Base-by-base conservation (phyloP, 2,888 invertebrate species). In the Andrena bucephala region DNA sequence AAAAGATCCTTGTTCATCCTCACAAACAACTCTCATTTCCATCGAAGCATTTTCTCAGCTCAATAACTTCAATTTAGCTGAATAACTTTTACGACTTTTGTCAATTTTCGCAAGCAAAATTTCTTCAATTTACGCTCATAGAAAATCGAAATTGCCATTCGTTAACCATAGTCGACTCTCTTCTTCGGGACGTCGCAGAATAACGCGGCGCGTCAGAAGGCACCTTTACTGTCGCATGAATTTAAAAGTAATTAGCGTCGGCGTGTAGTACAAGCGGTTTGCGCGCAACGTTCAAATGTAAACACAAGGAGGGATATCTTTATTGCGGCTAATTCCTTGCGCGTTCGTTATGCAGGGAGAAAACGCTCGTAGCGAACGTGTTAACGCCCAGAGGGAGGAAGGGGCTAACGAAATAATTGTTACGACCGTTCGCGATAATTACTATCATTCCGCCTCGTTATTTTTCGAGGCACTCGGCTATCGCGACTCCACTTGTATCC, bases 241-340 rank as follows among this genome's bases (percentile, higher is more conserved):
- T 81, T 72, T 57, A 42, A 79, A 79, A 60, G 63, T 69, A 79
- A 79, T 79, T 69, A 76, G 50, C 50, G 48, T 36, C 8, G 48
- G 0, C 50, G 63, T 69, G 75, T 68, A 63, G 48, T 74, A 65
- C 79, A 70, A 67, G 72, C 24, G 36, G 36, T 79, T 70, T 33
- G 68, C 76, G 68, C 66, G 66, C 54, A 57, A 57, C 57, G 57
- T 69, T 79, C 66, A 10, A 69, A 33, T 63, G 63, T 69, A 69
- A 80, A 70, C 52, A 33, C 52, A 60, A 71, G 50, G 31, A 62
- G 59, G 66, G 54, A 65, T 78, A 72, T 72, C 54, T 81, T 72
- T 78, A 73, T 68, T 68, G 10, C 78, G 67, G 63, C 59, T 72
- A 81, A 78, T 72, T 81, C 33, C 79, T 67, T 57, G 60, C 62